Percentiles rank a stretch among this genome's conserved stretches.
These are phyloP conservation scores for Epistrophe eligans DNA, from an alignment of 2,888 invertebrate genomes.

Conservation along the genomic window DNA sequence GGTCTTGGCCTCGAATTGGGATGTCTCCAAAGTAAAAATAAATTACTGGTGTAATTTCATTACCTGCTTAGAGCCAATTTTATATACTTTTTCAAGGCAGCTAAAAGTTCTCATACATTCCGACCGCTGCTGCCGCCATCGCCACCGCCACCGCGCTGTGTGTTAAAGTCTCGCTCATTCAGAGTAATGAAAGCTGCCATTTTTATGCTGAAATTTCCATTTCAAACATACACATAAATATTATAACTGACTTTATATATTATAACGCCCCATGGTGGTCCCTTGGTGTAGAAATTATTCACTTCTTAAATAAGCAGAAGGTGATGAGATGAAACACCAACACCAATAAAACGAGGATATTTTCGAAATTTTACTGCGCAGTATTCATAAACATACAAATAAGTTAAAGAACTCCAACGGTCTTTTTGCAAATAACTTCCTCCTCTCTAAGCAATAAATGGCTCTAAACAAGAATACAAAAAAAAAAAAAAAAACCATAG, in stretches of 20 bases:
- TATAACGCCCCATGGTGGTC: neutral
- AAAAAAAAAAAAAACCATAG: neutral
- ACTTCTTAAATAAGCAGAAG: conserved; percentile 22
- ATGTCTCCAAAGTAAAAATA: conserved; percentile 38
- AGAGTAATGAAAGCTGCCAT: conserved; percentile 15
- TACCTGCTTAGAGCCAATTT: conserved; percentile 59
- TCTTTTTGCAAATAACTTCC: neutral
- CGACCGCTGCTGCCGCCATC: too few species aligned
- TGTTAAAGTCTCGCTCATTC: conserved; percentile 16
- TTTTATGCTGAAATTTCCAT: conserved; percentile 16
- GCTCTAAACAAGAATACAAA: too few species aligned
- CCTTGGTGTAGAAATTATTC: conserved; percentile 7
- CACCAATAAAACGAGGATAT: conserved; percentile 18
- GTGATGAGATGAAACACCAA: conserved; percentile 12
- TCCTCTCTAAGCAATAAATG: neutral
- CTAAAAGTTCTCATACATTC: neutral
- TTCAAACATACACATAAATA: conserved; percentile 33
- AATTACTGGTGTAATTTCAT: conserved; percentile 63
- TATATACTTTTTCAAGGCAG: conserved; percentile 37
- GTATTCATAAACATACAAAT: conserved; percentile 22
- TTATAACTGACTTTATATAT: conserved; percentile 13
- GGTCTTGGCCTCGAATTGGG: neutral
- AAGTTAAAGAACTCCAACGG: conserved; percentile 12
- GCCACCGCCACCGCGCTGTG: too few species aligned
- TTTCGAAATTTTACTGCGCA: conserved; percentile 29